phyloP scores from a whole-genome alignment of 2,113 vertebrate genomes.

The Zosterops japonicus region DNA sequence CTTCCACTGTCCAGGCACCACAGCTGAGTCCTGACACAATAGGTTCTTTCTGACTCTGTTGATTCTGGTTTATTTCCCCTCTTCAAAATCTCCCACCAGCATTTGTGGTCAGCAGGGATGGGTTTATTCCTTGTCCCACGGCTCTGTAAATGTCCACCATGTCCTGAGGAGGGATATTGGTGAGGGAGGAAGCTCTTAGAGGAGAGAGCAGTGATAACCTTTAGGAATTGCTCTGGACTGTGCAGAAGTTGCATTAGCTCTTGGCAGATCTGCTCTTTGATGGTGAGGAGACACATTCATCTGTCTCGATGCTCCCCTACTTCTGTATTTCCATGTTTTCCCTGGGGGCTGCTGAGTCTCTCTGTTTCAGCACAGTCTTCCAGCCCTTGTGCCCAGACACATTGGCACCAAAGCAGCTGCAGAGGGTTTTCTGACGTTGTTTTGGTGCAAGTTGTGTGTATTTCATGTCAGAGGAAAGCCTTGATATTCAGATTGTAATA shows the following conservation, averaged over 20 bases:
- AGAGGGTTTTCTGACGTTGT: not conserved
- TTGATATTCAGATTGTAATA: not conserved
- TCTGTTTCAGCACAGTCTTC: not conserved
- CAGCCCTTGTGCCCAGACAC: not conserved
- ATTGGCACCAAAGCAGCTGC: not conserved
- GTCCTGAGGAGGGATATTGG: not conserved
- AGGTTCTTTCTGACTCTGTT: not conserved
- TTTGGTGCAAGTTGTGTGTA: not conserved
- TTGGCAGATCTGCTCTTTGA: not conserved
- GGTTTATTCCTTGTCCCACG: not conserved
- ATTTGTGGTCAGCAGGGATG: not conserved
- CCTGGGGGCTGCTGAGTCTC: not conserved
- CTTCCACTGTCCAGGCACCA: not conserved
- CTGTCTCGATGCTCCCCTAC: not conserved
- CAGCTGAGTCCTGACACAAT: not conserved
- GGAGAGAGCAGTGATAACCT: not conserved
- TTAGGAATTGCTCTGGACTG: not conserved
- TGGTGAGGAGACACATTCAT: accelerated
- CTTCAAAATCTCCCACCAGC: not conserved
- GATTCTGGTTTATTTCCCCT: not conserved
- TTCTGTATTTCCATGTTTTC: not conserved
- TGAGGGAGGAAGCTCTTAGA: accelerated
- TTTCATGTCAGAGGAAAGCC: not conserved
- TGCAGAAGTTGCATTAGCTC: not conserved
- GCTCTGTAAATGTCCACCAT: not conserved